These are phyloP conservation scores for Paratrypauchen microcephalus DNA, from an alignment of 2,797 vertebrate genomes.

Conservation along the genomic window DNA sequence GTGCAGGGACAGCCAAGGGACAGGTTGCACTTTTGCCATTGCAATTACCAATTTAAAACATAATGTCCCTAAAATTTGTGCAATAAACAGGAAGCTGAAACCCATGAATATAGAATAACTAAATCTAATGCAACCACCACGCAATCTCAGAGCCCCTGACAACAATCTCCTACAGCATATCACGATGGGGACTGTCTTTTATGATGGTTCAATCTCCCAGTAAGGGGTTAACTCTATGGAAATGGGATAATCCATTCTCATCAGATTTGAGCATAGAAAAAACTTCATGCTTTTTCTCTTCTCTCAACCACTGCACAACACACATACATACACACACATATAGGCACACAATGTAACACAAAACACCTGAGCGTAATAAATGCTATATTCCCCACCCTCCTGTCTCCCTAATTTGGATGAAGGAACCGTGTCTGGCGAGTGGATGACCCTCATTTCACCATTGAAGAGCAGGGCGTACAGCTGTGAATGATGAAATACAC, in stretches of 20 bases:
- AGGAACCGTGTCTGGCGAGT: slow-evolving; percentile 53
- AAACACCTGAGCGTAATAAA: slow-evolving; percentile 51
- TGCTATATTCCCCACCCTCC: slow-evolving; percentile 22
- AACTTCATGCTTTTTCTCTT: slow-evolving; percentile 20
- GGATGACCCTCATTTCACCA: slow-evolving; percentile 65
- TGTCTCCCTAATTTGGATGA: slow-evolving; percentile 61
- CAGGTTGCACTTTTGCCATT: too few species aligned
- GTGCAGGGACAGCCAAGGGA: too few species aligned
- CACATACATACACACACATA: slow-evolving; percentile 8
- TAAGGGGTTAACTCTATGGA: slow-evolving; percentile 53
- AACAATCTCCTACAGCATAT: slow-evolving; percentile 11
- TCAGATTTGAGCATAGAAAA: slow-evolving; percentile 21
- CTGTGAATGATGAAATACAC: slow-evolving; percentile 68
- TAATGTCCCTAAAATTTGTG: too few species aligned
- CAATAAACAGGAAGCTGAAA: neutral
- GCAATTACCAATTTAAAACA: too few species aligned
- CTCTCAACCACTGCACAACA: neutral
- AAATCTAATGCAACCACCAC: neutral
- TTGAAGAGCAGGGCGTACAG: slow-evolving; percentile 57
- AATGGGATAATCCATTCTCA: slow-evolving; percentile 58
- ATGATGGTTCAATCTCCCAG: slow-evolving; percentile 57
- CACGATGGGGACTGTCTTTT: slow-evolving; percentile 17
- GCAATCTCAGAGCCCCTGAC: slow-evolving; percentile 12
- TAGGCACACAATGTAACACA: slow-evolving; percentile 11
- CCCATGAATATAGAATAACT: neutral